phyloP scores from a whole-genome alignment of 2,113 vertebrate genomes.

The Ia io region DNA sequence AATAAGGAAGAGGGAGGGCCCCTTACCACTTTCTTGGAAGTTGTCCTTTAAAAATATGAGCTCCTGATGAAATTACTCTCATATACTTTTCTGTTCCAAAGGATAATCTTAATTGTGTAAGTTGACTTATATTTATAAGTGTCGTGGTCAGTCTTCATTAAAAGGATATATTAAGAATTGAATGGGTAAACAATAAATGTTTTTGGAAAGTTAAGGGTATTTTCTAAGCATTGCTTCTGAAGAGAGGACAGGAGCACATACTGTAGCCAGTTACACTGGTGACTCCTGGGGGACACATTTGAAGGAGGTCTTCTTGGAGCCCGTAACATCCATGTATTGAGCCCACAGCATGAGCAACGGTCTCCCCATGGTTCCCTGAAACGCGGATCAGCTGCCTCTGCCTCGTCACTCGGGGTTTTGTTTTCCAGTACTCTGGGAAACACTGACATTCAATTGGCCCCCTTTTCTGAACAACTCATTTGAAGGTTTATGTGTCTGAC shows the following conservation, averaged over 20 bases:
- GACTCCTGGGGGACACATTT: rapidly evolving
- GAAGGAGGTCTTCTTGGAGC: too few species aligned
- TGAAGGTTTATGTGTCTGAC: background rate
- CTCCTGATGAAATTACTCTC: background rate
- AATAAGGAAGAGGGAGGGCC: background rate
- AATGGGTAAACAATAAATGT: background rate
- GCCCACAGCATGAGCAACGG: rapidly evolving
- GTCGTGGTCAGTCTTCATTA: background rate
- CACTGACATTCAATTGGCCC: too few species aligned
- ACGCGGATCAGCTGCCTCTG: background rate
- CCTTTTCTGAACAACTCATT: background rate
- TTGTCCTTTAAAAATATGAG: background rate
- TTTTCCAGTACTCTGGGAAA: background rate
- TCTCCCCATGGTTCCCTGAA: rapidly evolving
- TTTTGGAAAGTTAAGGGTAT: background rate
- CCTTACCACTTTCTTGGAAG: background rate
- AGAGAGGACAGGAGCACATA: background rate
- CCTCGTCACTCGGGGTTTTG: background rate
- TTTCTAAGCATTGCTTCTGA: background rate
- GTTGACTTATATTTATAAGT: background rate
- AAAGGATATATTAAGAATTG: background rate
- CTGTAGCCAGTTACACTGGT: too few species aligned
- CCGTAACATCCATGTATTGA: rapidly evolving
- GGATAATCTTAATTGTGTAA: background rate
- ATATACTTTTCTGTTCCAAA: background rate